A percentile compares a stretch with the other conserved stretches of the same genome.
phyloP scores from a whole-genome alignment of 2,888 invertebrate species.

The Campaea margaritaria region DNA sequence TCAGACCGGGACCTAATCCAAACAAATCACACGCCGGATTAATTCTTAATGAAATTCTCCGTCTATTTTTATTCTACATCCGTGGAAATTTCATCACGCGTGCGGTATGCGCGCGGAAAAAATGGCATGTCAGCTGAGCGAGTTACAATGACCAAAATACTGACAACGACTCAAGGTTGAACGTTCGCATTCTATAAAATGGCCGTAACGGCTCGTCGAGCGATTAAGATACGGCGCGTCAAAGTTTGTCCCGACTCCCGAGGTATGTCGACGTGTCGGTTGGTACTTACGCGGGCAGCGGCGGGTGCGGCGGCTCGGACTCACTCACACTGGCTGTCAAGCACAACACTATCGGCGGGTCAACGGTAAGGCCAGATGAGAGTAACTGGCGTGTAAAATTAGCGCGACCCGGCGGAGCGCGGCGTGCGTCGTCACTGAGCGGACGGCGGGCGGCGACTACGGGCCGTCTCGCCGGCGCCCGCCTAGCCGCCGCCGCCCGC shows the following conservation, averaged over 20 bases:
- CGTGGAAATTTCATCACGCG: conserved; percentile 38
- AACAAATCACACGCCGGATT: conserved; percentile 55
- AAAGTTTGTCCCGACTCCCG: conserved; percentile 50
- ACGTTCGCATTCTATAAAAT: conserved; percentile 74
- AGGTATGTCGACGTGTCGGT: conserved; percentile 28
- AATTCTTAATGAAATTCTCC: conserved; percentile 56
- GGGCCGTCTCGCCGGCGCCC: conserved; percentile 77
- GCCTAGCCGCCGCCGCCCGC: conserved; percentile 67
- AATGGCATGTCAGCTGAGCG: conserved; percentile 60
- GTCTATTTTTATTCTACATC: conserved; percentile 51
- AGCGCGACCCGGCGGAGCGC: conserved; percentile 60
- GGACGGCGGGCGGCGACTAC: conserved; percentile 72
- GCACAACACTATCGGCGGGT: conserved; percentile 76
- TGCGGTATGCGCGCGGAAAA: conserved; percentile 48
- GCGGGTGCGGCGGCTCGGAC: conserved; percentile 36
- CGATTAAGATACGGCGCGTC: conserved; percentile 66
- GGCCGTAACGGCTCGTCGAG: conserved; percentile 70
- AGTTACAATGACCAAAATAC: conserved; percentile 76
- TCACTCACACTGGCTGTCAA: conserved; percentile 59
- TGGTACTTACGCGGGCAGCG: conserved; percentile 59
- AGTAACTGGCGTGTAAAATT: conserved; percentile 74
- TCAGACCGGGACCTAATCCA: conserved; percentile 50
- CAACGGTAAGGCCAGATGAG: conserved; percentile 62
- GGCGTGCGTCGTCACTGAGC: conserved; percentile 65
- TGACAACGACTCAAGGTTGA: conserved; percentile 76